A percentile compares a stretch with the other conserved stretches of the same genome.
These are phyloP conservation scores for Dicrostonyx torquatus DNA, from an alignment of 2,797 vertebrate genomes.

Conservation along the genomic window DNA sequence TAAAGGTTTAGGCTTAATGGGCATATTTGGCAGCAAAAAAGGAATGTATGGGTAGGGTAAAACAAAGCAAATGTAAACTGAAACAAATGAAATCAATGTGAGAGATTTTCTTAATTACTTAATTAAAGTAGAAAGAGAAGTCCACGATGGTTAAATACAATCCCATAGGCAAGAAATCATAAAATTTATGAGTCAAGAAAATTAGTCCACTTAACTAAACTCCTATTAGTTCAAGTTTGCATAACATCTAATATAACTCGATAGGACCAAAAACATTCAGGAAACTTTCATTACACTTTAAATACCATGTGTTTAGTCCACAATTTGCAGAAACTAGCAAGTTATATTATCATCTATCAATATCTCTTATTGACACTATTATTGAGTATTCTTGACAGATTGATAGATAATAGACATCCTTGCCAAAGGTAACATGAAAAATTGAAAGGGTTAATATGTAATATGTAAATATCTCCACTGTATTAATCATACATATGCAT, in stretches of 20 bases:
- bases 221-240: background rate
- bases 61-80: background rate
- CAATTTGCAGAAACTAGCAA: background rate
- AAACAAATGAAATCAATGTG: background rate
- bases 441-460: background rate
- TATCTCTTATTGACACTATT: background rate
- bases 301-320: background rate
- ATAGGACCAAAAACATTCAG: background rate
- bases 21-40: background rate
- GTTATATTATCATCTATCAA: background rate
- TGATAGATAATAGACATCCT: background rate
- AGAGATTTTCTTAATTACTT: background rate
- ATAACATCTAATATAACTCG: background rate
- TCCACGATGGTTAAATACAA: background rate
- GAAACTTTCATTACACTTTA: background rate
- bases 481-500: background rate
- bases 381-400: background rate
- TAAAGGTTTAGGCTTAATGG: too few relatives aligned
- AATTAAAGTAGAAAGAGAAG: background rate
- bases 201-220: background rate
- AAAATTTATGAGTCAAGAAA: background rate
- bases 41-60: background rate
- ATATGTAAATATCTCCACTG: background rate
- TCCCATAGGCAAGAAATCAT: background rate
- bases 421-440: background rate